Base-by-base conservation (phyloP, 2,888 invertebrate genomes). In the Coenonympha arcania region DNA sequence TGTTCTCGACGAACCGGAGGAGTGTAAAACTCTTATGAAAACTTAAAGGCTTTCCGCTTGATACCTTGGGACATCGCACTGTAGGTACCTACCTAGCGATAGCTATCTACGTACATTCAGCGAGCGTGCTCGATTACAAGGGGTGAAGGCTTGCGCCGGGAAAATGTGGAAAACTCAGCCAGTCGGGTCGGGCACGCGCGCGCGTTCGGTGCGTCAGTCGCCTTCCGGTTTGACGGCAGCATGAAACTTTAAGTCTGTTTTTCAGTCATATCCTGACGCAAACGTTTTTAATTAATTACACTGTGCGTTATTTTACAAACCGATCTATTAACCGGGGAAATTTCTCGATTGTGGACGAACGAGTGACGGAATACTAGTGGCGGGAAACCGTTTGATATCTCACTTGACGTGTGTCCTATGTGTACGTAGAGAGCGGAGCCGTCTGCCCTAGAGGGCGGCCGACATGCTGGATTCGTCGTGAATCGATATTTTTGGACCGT, bases 301-400 rank as follows among this genome's bases (percentile, higher is more conserved):
- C 62, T 58, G 56, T 55, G 47, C 55, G 63, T 52, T 55, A 50
- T 15, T 15, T 24, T 24, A 20, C 13, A 26, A 11, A 36, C 11
- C 45, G 28, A 11, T 44, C 15, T 20, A 36, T 48, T 41, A 36
- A 15, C 19, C 44, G 19, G 26, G 18, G 30, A 33, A 45, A 48
- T 24, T 40, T 36, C 19, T 36, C 22, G 20, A 34, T 47, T 65
- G 73, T 77, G 72, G 48, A 48, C 54, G 45, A 54, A 48, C 37
- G 72, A 73, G 79, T 79, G 79, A 64, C 74, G 65, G 77, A 81
- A 77, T 77, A 79, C 73, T 78, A 82, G 86, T 86, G 86, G 86
- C 86, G 86, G 86, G 86, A 86, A 86, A 85, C 79, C 75, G 80
- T 82, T 84, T 80, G 78, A 82, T 83, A 83, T 81, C 83, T 81